Percentiles rank a stretch among this genome's conserved stretches.
Evolutionary conservation across 2,888 invertebrate species (phyloP).

Genomic region (Amblyjoppa proteus): DNA sequence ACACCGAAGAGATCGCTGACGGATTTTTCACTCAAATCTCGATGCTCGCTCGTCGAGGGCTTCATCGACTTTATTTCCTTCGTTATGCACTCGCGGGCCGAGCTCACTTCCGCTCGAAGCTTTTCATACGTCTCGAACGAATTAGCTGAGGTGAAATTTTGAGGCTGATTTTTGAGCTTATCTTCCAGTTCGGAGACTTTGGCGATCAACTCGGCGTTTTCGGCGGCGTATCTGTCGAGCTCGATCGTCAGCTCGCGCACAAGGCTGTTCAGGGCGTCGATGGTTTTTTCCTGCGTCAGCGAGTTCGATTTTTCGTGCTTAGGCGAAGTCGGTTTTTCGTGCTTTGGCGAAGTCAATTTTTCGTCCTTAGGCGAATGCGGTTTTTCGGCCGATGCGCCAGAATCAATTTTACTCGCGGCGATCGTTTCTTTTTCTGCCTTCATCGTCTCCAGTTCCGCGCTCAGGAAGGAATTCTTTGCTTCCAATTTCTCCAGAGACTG

Average conservation of each 20-base stretch:
- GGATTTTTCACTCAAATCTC: constrained; percentile 67
- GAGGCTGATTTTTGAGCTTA: constrained; percentile 25
- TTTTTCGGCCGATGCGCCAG: constrained; percentile 1
- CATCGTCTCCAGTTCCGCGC: neutral
- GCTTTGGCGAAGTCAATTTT: constrained; percentile 27
- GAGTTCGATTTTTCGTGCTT: too few relatives aligned
- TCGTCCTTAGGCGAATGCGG: constrained; percentile 28
- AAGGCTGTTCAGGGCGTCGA: constrained; percentile 48
- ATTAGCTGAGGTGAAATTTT: constrained; percentile 47
- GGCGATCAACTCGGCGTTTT: constrained; percentile 86
- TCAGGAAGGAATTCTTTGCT: neutral
- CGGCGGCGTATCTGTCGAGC: constrained; percentile 74
- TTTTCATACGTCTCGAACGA: constrained; percentile 67
- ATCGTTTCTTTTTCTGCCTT: neutral
- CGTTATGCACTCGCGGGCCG: constrained; percentile 70
- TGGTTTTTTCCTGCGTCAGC: neutral
- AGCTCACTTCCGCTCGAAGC: constrained; percentile 79
- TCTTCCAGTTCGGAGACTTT: constrained; percentile 81
- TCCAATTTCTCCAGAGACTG: neutral
- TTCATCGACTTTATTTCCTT: constrained; percentile 78
- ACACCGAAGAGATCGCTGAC: constrained; percentile 75
- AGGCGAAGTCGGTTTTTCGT: constrained; percentile 33
- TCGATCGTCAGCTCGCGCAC: constrained; percentile 61
- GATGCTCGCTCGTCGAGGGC: constrained; percentile 39
- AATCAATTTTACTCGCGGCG: neutral